Percentiles rank a stretch among this genome's conserved stretches.
Conservation (phyloP, 2,113 vertebrate genomes). For the Tachysurus vachellii region DNA sequence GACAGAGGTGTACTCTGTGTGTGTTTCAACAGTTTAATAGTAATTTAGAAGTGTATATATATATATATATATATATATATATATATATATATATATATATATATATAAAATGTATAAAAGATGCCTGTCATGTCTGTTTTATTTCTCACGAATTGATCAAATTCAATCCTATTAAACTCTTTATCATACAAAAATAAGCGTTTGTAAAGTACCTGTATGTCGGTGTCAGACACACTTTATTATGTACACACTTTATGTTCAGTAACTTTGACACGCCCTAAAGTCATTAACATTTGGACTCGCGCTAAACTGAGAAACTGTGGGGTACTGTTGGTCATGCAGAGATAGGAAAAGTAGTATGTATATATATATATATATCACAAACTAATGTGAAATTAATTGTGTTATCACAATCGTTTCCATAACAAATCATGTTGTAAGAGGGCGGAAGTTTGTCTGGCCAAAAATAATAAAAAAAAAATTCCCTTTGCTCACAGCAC, state of each 20-base stretch:
- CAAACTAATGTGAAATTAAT: background rate
- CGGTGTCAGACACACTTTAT: background rate
- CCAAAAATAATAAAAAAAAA: background rate
- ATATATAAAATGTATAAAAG: background rate
- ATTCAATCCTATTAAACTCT: background rate
- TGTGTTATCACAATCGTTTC: background rate
- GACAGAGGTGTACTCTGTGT: too few species aligned
- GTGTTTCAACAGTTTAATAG: too few species aligned
- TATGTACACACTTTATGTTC: too few species aligned
- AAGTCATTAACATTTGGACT: background rate
- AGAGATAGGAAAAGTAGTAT: background rate
- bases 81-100: too few species aligned
- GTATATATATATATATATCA: too few species aligned
- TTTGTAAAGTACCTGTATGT: background rate
- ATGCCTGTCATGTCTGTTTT: background rate
- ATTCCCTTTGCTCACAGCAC: too few species aligned
- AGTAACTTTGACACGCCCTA: background rate
- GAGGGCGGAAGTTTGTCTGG: background rate
- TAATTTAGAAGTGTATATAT: too few species aligned
- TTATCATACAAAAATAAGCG: background rate
- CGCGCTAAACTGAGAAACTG: background rate
- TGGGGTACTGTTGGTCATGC: background rate
- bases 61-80: too few species aligned
- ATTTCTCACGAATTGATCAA: background rate
- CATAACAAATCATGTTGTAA: too few species aligned